phyloP scores from a whole-genome alignment of 1,140 invertebrate species.

The Manduca sexta region DNA sequence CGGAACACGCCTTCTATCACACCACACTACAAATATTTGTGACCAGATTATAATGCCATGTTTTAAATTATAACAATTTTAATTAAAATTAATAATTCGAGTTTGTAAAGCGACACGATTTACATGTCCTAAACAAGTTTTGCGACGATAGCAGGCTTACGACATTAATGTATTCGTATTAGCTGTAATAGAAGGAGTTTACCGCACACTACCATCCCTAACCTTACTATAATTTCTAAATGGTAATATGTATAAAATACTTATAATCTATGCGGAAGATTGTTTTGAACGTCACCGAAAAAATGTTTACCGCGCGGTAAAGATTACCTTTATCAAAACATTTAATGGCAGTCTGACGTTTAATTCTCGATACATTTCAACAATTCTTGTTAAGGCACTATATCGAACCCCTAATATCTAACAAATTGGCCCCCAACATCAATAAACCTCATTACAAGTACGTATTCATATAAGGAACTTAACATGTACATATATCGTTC shows the following conservation, averaged over 20 bases:
- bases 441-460: slow-evolving; percentile 30
- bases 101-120: too few relatives aligned
- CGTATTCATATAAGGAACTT: slow-evolving; percentile 44
- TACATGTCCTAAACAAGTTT: too few relatives aligned
- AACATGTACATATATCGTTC: slow-evolving; percentile 27
- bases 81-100: too few relatives aligned
- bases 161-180: not conserved
- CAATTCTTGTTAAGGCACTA: slow-evolving; percentile 55
- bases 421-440: slow-evolving; percentile 42
- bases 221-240: slow-evolving; percentile 57
- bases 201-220: slow-evolving; percentile 29
- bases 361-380: slow-evolving; percentile 15
- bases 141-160: too few relatives aligned
- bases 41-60: too few relatives aligned
- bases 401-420: slow-evolving; percentile 25
- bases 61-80: too few relatives aligned
- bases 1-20: slow-evolving; percentile 13
- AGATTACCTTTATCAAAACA: slow-evolving; percentile 7
- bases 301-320: slow-evolving; percentile 26
- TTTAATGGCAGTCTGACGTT: slow-evolving; percentile 14
- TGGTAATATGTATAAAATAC: slow-evolving; percentile 68
- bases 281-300: slow-evolving; percentile 41
- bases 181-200: slow-evolving; percentile 10
- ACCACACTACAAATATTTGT: not conserved
- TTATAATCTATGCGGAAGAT: slow-evolving; percentile 65